Evolutionary conservation across 1,140 invertebrate species (phyloP).

Genomic region (Aphelinus certus): DNA sequence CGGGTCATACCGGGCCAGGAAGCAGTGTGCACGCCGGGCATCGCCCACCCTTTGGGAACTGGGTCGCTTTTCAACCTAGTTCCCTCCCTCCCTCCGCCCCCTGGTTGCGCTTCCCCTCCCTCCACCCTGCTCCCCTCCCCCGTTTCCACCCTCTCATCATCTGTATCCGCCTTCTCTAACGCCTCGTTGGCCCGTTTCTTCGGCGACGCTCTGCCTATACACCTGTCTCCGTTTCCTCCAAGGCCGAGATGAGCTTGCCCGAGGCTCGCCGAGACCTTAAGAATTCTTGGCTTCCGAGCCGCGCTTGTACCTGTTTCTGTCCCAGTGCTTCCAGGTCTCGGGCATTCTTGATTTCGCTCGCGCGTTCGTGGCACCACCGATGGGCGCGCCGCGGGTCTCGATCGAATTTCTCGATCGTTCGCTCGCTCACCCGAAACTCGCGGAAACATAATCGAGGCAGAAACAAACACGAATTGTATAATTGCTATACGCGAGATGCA

Average conservation of each 20-base stretch:
- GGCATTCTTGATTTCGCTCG: neutral
- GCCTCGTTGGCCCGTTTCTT: slow-evolving; percentile 14
- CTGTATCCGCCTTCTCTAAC: neutral
- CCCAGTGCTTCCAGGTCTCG: neutral
- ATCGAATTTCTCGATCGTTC: no score
- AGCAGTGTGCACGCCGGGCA: slow-evolving; percentile 42
- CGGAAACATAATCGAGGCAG: no score
- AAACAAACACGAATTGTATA: no score
- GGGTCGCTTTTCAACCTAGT: slow-evolving; percentile 48
- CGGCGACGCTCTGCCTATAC: no score
- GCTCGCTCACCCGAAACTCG: no score
- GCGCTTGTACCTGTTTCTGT: neutral
- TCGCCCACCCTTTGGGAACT: slow-evolving; percentile 47
- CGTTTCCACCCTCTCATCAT: neutral
- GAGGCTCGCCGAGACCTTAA: neutral
- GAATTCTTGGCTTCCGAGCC: neutral
- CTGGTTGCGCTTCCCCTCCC: neutral
- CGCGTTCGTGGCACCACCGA: no score
- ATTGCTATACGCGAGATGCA: no score
- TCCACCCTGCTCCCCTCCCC: neutral
- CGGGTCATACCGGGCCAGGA: slow-evolving; percentile 47
- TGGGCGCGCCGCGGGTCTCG: no score
- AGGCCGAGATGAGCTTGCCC: no score
- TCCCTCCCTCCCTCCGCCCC: slow-evolving; percentile 17
- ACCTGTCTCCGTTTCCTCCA: no score